Percentiles rank a stretch among this genome's conserved stretches.
Conservation (phyloP, 2,113 vertebrate species). For the Pseudopodoces humilis region DNA sequence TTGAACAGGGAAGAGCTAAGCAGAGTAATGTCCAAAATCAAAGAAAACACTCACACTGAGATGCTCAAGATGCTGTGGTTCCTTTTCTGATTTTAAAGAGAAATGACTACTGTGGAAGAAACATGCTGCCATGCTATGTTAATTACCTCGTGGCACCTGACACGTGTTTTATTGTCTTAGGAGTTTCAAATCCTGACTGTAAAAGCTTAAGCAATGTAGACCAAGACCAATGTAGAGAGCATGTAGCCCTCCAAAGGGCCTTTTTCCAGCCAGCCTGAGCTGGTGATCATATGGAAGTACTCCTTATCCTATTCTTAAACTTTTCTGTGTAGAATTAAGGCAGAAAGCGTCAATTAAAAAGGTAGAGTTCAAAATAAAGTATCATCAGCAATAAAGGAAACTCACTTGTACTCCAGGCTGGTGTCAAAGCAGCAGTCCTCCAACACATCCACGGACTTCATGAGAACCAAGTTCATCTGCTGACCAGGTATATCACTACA, state of each 20-base stretch:
- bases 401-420: constrained; percentile 89
- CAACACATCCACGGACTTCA: constrained; percentile 79
- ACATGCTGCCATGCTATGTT: not conserved
- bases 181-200: not conserved
- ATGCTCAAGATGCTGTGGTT: not conserved
- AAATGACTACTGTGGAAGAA: not conserved
- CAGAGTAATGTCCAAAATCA: not conserved
- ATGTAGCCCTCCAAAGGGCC: not conserved
- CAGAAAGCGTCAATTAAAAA: not conserved
- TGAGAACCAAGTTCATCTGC: constrained; percentile 80
- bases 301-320: not conserved
- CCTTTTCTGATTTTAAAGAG: not conserved
- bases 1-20: not conserved
- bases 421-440: constrained; percentile 87
- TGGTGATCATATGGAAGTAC: not conserved
- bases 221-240: not conserved
- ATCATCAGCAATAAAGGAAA: not conserved
- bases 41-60: not conserved
- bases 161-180: accelerated
- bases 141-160: not conserved
- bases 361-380: not conserved
- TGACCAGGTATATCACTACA: constrained; percentile 83
- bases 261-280: not conserved
- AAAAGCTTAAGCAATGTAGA: not conserved
- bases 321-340: not conserved